Evolutionary conservation across 1,140 invertebrate species (phyloP).

Genomic region (Lysiphlebus fabarum): DNA sequence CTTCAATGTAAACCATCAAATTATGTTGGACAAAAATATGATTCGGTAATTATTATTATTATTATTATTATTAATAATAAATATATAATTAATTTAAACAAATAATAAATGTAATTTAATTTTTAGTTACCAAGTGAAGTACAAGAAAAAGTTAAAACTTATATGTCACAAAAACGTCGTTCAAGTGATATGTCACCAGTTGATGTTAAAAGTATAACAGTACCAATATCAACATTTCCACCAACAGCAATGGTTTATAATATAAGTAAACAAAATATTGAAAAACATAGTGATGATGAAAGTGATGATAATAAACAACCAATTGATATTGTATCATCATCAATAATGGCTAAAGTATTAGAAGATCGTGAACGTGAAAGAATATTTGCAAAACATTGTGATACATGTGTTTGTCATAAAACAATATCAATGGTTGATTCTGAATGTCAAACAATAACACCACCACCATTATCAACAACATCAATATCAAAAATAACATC

Average conservation of each 20-base stretch:
- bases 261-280: constrained; percentile 51
- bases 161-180: constrained; percentile 67
- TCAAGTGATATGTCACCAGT: constrained; percentile 50
- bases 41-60: constrained; percentile 82
- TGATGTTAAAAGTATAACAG: constrained; percentile 70
- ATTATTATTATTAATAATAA: background rate
- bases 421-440: constrained; percentile 45
- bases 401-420: constrained; percentile 70
- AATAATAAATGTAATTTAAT: too few relatives aligned
- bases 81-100: background rate
- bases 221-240: constrained; percentile 80
- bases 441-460: constrained; percentile 32
- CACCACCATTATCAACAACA: background rate
- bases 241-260: constrained; percentile 88
- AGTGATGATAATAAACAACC: constrained; percentile 56
- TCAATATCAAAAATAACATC: background rate
- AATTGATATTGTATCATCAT: constrained; percentile 82
- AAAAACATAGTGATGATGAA: constrained; percentile 47
- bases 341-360: constrained; percentile 89
- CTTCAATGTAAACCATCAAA: constrained; percentile 93
- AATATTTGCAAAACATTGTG: constrained; percentile 71
- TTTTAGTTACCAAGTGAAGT: constrained; percentile 85
- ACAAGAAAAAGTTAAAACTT: constrained; percentile 81
- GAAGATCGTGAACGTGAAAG: constrained; percentile 77
- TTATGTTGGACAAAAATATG: constrained; percentile 89